Conservation (phyloP, 2,888 invertebrate species). For the Folsomia candida region DNA sequence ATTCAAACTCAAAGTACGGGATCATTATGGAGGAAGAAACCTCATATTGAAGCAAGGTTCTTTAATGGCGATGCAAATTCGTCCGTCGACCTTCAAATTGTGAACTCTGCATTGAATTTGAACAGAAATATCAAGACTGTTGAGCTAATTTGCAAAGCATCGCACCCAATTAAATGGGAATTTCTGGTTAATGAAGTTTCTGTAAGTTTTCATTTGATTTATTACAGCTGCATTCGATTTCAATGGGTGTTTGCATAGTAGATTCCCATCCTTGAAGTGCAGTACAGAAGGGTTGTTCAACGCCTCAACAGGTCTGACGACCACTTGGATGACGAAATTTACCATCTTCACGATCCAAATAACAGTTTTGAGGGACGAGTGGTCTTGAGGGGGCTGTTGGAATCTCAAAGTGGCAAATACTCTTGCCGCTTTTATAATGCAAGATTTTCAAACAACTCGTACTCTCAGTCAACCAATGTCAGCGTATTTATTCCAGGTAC, state of each 20-base stretch:
- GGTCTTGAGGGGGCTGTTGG: slow-evolving; percentile 24
- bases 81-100: too few species aligned
- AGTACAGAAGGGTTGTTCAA: slow-evolving; percentile 21
- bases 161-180: slow-evolving; percentile 34
- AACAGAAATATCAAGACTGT: not conserved
- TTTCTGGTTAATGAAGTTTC: slow-evolving; percentile 24
- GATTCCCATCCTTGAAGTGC: slow-evolving; percentile 28
- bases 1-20: too few species aligned
- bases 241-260: not conserved
- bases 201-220: slow-evolving; percentile 9
- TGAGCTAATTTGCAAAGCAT: slow-evolving; percentile 25
- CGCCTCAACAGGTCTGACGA: slow-evolving; percentile 20
- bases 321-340: not conserved
- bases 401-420: slow-evolving; percentile 36
- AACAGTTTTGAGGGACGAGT: slow-evolving; percentile 25
- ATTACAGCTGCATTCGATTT: too few species aligned
- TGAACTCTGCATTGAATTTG: not conserved
- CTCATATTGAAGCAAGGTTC: too few species aligned
- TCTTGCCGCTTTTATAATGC: slow-evolving; percentile 30
- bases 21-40: too few species aligned
- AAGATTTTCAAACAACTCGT: slow-evolving; percentile 25
- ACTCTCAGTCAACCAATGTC: slow-evolving; percentile 21
- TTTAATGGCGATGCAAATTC: too few species aligned
- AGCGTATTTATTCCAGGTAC: slow-evolving; percentile 34
- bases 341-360: slow-evolving; percentile 2